These are phyloP conservation scores for Drosophila melanosoma DNA, from an alignment of 2,888 invertebrate species.

Conservation along the genomic window DNA sequence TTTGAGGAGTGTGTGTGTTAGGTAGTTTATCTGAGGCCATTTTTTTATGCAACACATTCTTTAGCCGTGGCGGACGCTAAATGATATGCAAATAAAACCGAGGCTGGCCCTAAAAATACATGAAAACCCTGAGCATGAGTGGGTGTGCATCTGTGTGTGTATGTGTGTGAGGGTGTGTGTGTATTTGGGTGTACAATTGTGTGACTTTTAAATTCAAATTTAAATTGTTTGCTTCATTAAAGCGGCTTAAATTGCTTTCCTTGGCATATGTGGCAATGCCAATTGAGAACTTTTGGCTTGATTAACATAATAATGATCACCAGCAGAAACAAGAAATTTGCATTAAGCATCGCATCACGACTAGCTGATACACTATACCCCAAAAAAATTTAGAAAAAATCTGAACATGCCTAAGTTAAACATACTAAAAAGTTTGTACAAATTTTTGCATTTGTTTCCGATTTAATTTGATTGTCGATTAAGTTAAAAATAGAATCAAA, in stretches of 20 bases:
- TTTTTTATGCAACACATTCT: constrained; percentile 52
- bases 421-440: too few relatives aligned
- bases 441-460: background rate
- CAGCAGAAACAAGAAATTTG: constrained; percentile 4
- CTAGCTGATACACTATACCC: background rate
- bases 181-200: constrained; percentile 3
- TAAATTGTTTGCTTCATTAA: constrained; percentile 75
- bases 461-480: background rate
- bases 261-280: constrained; percentile 44
- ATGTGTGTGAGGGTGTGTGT: background rate
- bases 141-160: background rate
- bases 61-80: constrained; percentile 60
- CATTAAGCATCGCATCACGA: background rate
- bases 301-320: constrained; percentile 70
- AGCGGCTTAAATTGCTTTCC: constrained; percentile 41
- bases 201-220: constrained; percentile 73
- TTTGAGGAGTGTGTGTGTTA: constrained; percentile 5
- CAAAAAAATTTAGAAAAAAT: background rate
- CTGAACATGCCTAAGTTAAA: too few relatives aligned
- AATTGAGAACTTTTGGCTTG: constrained; percentile 52
- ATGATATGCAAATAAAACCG: constrained; percentile 78
- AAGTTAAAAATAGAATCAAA: background rate
- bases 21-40: constrained; percentile 64
- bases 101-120: constrained; percentile 45
- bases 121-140: constrained; percentile 26